phyloP scores from a whole-genome alignment of 1,140 invertebrate species.

The Amphibalanus amphitrite region DNA sequence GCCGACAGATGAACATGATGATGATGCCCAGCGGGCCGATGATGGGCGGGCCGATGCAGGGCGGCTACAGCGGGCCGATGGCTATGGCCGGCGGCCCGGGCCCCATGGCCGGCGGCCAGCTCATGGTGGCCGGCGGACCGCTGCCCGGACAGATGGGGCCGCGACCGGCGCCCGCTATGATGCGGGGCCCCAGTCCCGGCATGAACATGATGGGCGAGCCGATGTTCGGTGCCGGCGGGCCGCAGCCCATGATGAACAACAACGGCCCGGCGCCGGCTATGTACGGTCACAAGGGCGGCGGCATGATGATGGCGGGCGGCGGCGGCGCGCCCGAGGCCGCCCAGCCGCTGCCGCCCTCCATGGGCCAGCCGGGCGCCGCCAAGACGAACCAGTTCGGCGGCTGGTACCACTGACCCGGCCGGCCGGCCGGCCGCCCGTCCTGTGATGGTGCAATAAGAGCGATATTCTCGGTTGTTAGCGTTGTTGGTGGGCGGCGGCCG shows the following conservation, averaged over 20 bases:
- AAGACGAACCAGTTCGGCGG: slow-evolving; percentile 32
- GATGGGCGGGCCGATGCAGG: slow-evolving; percentile 24
- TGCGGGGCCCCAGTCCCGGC: background rate
- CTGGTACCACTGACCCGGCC: slow-evolving; percentile 1
- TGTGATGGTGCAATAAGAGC: slow-evolving; percentile 1
- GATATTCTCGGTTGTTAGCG: background rate
- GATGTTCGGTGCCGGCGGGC: slow-evolving; percentile 19
- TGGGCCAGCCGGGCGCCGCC: slow-evolving; percentile 48
- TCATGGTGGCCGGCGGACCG: slow-evolving; percentile 26
- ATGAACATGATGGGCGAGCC: slow-evolving; percentile 18
- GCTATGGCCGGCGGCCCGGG: slow-evolving; percentile 22
- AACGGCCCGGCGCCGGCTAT: slow-evolving; percentile 12
- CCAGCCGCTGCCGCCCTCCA: slow-evolving; percentile 57
- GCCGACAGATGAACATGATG: slow-evolving; percentile 21
- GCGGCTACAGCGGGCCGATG: slow-evolving; percentile 18
- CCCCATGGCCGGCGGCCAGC: slow-evolving; percentile 18
- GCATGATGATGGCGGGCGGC: slow-evolving; percentile 20
- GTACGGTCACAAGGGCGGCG: slow-evolving; percentile 8
- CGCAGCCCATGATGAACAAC: slow-evolving; percentile 17
- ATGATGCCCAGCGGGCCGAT: slow-evolving; percentile 22
- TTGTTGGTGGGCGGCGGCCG: background rate
- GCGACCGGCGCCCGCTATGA: slow-evolving; percentile 10
- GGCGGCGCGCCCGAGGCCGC: slow-evolving; percentile 35
- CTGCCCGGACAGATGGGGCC: slow-evolving; percentile 20
- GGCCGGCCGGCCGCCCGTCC: background rate